phyloP scores from a whole-genome alignment of 2,113 vertebrate species.

The Vicugna pacos region DNA sequence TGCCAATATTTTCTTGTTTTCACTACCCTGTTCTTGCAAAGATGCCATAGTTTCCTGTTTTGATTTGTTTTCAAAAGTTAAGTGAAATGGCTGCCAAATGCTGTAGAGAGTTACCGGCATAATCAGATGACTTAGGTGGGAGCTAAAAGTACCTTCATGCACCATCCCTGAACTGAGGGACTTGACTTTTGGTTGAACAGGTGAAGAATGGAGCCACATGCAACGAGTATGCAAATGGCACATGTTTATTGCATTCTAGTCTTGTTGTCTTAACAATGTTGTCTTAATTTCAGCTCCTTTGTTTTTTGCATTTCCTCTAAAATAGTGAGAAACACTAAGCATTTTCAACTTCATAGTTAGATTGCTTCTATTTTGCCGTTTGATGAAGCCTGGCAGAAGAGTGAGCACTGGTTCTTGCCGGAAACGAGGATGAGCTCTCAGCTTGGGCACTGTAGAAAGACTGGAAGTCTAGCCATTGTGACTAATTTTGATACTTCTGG shows the following conservation, averaged over 20 bases:
- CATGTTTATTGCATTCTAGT: not conserved
- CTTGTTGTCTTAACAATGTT: not conserved
- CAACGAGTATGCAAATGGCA: not conserved
- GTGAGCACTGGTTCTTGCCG: not conserved
- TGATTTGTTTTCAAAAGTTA: conserved; percentile 17
- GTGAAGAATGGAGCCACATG: not conserved
- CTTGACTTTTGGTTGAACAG: not conserved
- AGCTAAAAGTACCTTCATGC: not conserved
- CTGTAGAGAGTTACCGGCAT: not conserved
- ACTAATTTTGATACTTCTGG: not conserved
- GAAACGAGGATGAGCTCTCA: not conserved
- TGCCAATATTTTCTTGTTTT: conserved; percentile 14
- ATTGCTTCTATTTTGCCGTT: conserved; percentile 32
- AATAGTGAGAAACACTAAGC: not conserved
- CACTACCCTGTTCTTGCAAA: not conserved
- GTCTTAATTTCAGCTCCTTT: conserved; percentile 6
- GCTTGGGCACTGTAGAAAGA: not conserved
- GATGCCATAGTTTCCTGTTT: not conserved
- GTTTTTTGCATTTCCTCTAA: conserved; percentile 31
- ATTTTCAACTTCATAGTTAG: not conserved
- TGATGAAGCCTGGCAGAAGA: conserved; percentile 9
- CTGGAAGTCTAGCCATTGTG: not conserved
- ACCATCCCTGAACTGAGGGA: not conserved
- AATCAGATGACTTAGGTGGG: not conserved
- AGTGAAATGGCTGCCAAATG: not conserved